Percentiles rank a stretch among this genome's conserved stretches.
These are phyloP conservation scores for Periophthalmus modestus DNA, from an alignment of 2,113 vertebrate genomes.

Conservation along the genomic window DNA sequence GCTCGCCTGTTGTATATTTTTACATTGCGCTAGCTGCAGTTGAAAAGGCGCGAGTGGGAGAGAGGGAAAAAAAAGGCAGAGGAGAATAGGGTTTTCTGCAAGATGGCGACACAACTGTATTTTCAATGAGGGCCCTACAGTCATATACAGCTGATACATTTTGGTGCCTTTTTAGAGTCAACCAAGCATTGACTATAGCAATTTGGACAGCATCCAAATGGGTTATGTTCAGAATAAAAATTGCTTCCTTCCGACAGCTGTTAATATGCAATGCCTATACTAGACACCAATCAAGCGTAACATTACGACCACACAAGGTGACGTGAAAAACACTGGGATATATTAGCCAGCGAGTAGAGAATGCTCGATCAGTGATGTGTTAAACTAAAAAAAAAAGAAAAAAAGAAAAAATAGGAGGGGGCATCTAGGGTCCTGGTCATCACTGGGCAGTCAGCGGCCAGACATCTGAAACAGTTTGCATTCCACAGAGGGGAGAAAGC, in stretches of 20 bases:
- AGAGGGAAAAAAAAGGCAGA: constrained; percentile 9
- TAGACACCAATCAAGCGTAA: not conserved
- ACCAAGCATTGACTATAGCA: constrained; percentile 29
- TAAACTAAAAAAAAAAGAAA: not conserved
- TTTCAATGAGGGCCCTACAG: constrained; percentile 57
- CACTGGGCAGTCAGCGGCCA: no score
- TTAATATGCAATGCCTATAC: constrained; percentile 31
- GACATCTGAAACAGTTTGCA: no score
- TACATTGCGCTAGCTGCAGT: constrained; percentile 1
- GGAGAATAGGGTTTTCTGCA: constrained; percentile 27
- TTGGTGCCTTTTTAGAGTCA: constrained; percentile 50
- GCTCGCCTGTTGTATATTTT: constrained; percentile 9
- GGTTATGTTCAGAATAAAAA: constrained; percentile 38
- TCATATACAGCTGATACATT: constrained; percentile 38
- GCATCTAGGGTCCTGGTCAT: no score
- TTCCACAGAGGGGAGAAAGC: no score
- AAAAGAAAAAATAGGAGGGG: no score
- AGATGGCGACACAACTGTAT: constrained; percentile 44
- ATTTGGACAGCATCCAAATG: constrained; percentile 56
- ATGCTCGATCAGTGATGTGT: not conserved
- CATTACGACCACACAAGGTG: constrained; percentile 1
- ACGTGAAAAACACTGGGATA: not conserved
- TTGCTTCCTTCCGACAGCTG: constrained; percentile 35
- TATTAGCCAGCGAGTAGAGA: not conserved
- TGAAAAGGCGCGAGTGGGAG: constrained; percentile 13